A percentile compares a stretch with the other conserved stretches of the same genome.
Evolutionary conservation across 2,113 vertebrate species (phyloP).

Genomic region (Cavia porcellus): DNA sequence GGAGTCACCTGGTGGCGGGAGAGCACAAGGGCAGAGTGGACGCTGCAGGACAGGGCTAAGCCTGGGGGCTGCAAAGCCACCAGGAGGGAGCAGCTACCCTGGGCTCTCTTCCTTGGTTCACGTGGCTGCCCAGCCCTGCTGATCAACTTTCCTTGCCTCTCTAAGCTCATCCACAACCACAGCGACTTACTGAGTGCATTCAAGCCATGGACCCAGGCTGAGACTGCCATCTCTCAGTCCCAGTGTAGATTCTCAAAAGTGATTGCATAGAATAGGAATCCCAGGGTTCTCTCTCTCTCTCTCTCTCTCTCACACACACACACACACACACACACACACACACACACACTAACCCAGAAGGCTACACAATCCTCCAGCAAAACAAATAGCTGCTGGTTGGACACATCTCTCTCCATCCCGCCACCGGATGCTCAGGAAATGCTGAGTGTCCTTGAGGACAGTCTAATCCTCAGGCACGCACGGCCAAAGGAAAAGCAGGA

Average conservation of each 20-base stretch:
- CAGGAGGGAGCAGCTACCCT: not conserved
- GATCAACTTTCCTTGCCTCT: not conserved
- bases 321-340: not conserved
- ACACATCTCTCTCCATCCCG: not conserved
- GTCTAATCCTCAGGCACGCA: not conserved
- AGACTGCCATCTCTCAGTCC: not conserved
- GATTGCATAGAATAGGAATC: not conserved
- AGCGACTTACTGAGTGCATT: not conserved
- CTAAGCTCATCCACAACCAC: not conserved
- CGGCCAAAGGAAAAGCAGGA: not conserved
- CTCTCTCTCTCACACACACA: not conserved
- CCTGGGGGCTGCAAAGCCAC: not conserved
- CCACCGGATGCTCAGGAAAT: constrained; percentile 55
- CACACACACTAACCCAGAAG: not conserved
- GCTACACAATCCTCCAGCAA: not conserved
- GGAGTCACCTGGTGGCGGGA: not conserved
- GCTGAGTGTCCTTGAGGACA: not conserved
- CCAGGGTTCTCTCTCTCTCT: not conserved
- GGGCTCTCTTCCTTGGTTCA: not conserved
- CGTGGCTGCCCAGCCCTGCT: not conserved
- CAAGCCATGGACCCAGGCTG: not conserved
- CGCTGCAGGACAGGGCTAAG: not conserved
- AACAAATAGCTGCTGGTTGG: not conserved
- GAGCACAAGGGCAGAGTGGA: not conserved
- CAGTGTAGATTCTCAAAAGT: constrained; percentile 6